Evolutionary conservation across 2,797 vertebrate genomes (phyloP).

Genomic region (Clarias pachynema): DNA sequence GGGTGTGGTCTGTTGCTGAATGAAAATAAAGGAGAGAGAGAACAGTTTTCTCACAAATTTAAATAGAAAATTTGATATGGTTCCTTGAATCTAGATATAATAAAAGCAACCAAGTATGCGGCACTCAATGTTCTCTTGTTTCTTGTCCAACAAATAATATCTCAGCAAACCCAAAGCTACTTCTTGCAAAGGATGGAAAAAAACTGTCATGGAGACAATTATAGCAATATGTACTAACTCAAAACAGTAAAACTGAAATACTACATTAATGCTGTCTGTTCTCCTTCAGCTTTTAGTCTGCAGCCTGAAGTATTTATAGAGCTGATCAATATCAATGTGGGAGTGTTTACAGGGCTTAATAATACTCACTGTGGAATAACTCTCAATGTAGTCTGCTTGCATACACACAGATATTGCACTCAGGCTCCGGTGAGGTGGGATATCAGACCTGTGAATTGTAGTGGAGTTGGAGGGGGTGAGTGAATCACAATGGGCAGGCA

Average conservation of each 20-base stretch:
- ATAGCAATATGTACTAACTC: slow-evolving; percentile 8
- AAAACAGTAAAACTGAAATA: slow-evolving; percentile 32
- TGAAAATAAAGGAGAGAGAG: not conserved
- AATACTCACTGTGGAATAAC: slow-evolving; percentile 25
- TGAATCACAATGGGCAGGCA: slow-evolving; percentile 72
- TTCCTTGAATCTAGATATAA: slow-evolving; percentile 12
- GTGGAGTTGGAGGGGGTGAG: slow-evolving; percentile 39
- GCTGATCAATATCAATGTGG: slow-evolving; percentile 39
- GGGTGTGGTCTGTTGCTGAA: slow-evolving; percentile 29
- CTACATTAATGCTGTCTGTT: slow-evolving; percentile 13
- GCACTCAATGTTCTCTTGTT: slow-evolving; percentile 14
- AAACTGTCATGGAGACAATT: slow-evolving; percentile 22
- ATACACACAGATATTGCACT: slow-evolving; percentile 45
- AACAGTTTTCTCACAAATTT: not conserved
- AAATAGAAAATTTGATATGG: slow-evolving; percentile 8
- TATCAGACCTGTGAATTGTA: slow-evolving; percentile 69
- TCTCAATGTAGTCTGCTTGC: slow-evolving; percentile 33
- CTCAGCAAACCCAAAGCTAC: slow-evolving; percentile 3
- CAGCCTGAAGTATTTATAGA: slow-evolving; percentile 40
- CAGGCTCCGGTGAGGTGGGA: slow-evolving; percentile 71
- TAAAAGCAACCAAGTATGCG: slow-evolving; percentile 17
- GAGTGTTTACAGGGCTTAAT: slow-evolving; percentile 41
- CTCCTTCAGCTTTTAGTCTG: slow-evolving; percentile 26
- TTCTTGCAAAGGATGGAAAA: not conserved
- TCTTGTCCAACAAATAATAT: slow-evolving; percentile 20